Evolutionary conservation across 2,113 vertebrate genomes (phyloP), one percentile per base, ranked within the genome.

Genomic region (Xiphophorus maculatus): DNA sequence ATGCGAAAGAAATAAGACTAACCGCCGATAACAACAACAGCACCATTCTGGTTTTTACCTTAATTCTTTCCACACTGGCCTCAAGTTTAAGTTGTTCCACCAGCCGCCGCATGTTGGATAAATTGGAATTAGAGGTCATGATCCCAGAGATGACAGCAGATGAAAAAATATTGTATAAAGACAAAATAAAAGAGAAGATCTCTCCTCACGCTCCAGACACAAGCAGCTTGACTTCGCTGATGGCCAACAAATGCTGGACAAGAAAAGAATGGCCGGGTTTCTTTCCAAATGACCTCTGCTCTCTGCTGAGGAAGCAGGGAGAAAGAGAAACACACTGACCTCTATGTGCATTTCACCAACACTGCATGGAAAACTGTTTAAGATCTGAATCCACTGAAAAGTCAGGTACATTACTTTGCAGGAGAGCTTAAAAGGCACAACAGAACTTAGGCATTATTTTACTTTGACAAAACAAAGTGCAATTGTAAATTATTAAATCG

Each of bases 31-130:
- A 76, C 40, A 69, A n/a, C 6, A 25, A 32, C 27, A 4, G 3
- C 5, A 10, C 54, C 51, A 62, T 2, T 3, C 5, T 33, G 51
- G 10, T 40, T 42, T 29, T 80, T 93, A 96, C 97, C 95, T 97
- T 96, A 80, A 98, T 97, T 86, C 97, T 90, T 83, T 98, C 96
- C 90, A 98, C 94, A 19, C 95, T 95, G 68, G 97, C 97, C 87
- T 98, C 97, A 51, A 97, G 93, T 90, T 94, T 96, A 76, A 98
- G 95, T 90, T 98, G 97, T 86, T 97, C 96, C 69, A 97, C 97
- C 85, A 96, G 82, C 51, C 96, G 94, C 75, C 95, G 93, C 96
- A 97, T 93, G 81, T 89, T 93, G 88, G 92, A 93, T 84, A 96
- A 84, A 89, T 91, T 96, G 28, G 95, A 94, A 88, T 95, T 95